Percentiles rank a stretch among this genome's conserved stretches.
phyloP scores from a whole-genome alignment of 2,797 vertebrate species.

The Alcedo quadribrachys region DNA sequence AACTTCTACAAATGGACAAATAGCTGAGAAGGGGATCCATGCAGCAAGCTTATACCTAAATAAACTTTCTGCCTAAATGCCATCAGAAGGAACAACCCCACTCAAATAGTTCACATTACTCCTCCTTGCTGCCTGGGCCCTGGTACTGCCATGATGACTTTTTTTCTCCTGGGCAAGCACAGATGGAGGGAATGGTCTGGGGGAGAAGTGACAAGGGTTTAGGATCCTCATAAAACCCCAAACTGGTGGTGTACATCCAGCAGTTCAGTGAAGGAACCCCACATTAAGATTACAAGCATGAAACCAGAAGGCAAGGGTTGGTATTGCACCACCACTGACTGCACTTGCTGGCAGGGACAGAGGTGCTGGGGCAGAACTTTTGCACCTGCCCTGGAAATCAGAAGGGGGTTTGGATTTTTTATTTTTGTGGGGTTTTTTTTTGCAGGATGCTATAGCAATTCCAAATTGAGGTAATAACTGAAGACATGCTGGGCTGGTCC shows the following conservation, averaged over 20 bases:
- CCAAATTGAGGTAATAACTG: not conserved
- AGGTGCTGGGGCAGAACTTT: not conserved
- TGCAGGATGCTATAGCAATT: not conserved
- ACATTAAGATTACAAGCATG: not conserved
- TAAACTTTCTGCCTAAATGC: not conserved
- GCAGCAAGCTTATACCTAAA: not conserved
- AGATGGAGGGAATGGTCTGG: not conserved
- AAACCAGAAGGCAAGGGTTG: not conserved
- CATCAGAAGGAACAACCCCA: not conserved
- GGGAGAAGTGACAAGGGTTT: not conserved
- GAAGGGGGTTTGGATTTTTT: no score
- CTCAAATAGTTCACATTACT: not conserved
- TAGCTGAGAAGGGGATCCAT: not conserved
- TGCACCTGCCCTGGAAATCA: not conserved
- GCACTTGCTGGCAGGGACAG: fast-evolving
- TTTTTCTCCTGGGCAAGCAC: not conserved
- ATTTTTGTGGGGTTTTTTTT: not conserved
- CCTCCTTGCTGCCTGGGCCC: not conserved
- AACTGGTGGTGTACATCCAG: not conserved
- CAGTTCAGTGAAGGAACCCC: not conserved
- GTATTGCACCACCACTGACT: fast-evolving
- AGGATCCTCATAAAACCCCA: not conserved
- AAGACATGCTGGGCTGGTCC: not conserved
- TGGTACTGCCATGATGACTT: not conserved
- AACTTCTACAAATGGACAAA: not conserved